Conservation (phyloP, 2,113 vertebrate genomes). For the Talpa occidentalis region DNA sequence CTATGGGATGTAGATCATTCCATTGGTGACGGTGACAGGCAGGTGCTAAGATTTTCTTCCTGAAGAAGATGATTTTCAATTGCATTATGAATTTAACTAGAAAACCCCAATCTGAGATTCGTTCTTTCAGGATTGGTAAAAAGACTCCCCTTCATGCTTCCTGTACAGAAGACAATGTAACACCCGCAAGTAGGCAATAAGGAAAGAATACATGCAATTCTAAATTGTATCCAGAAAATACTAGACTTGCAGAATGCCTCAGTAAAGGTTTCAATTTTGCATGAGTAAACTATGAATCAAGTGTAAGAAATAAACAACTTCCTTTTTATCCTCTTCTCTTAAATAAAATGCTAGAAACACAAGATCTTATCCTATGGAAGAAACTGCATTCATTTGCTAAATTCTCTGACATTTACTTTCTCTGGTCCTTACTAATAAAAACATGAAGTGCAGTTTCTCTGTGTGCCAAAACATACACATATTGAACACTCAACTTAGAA, state of each 20-base stretch:
- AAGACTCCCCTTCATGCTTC: not conserved
- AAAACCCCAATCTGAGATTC: not conserved
- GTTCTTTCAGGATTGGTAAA: not conserved
- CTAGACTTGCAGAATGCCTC: not conserved
- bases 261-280: not conserved
- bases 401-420: constrained; percentile 29
- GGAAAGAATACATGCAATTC: not conserved
- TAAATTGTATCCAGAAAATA: constrained; percentile 42
- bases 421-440: constrained; percentile 52
- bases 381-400: constrained; percentile 53
- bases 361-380: constrained; percentile 41
- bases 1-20: not conserved
- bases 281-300: not conserved
- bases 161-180: not conserved
- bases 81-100: constrained; percentile 2
- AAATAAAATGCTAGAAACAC: constrained; percentile 6
- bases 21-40: too few species aligned
- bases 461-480: not conserved
- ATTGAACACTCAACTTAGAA: not conserved
- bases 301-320: not conserved
- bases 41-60: not conserved
- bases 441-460: constrained; percentile 8
- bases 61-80: not conserved
- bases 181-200: not conserved
- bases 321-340: not conserved